Base-by-base conservation (phyloP, 2,888 invertebrate species). In the Papilio elwesi region DNA sequence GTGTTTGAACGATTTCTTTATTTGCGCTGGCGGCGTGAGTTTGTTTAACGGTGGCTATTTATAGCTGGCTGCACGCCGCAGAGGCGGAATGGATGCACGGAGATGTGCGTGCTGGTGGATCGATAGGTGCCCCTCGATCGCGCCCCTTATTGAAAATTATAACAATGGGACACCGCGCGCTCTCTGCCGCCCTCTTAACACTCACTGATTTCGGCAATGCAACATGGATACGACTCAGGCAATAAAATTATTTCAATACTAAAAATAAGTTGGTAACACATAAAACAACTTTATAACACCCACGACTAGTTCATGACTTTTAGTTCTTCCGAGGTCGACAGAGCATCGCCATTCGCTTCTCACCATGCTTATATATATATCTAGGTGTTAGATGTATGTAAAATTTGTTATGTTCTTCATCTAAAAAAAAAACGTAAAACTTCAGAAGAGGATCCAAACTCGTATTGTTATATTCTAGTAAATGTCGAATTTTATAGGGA, bases 81-180 rank as follows among this genome's bases (percentile, higher is more conserved):
- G 82, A 85, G 84, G 85, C 86, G 78, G 71, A 70, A 47, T 59
- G 66, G 67, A 79, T 80, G 81, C 77, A 87, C 85, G 77, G 79
- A 81, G 87, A 85, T 84, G 82, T 83, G 70, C 67, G 48, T 67
- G 59, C 49, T 74, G 70, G 81, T 81, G 82, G 87, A 88, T 87
- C 89, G 92, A 92, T 93, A 90, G 90, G 89, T 90, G 90, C 93
- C 93, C 93, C 91, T 91, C 92, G 87, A 91, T 91, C 87, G 90
- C 89, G 88, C 92, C 92, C 93, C 93, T 93, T 93, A 93, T 93
- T 93, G 93, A 93, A 93, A 93, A 93, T 93, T 93, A 93, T 93
- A 93, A 93, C 93, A 93, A 93, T 93, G 92, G 91, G 91, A 89
- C 92, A 92, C 92, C 90, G 77, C 78, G 75, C 75, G 79, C 80